Conservation (phyloP, 1,140 invertebrate species). For the Geopemphigus sp. region DNA sequence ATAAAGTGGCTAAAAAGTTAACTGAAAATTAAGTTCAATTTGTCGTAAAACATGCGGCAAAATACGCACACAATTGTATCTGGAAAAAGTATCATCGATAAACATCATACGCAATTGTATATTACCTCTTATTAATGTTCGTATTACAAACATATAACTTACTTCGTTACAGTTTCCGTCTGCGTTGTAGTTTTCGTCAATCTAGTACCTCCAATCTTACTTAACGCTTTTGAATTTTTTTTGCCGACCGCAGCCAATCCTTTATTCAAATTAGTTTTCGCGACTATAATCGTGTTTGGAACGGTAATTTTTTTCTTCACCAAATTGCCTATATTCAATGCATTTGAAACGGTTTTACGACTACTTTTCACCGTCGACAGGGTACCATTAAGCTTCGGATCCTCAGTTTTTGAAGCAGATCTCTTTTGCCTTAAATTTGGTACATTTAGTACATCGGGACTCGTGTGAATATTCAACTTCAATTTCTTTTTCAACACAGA, state of each 20-base stretch:
- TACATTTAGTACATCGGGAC: not conserved
- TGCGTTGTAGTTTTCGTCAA: not conserved
- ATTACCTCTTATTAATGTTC: too few species aligned
- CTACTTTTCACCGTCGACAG: conserved; percentile 2
- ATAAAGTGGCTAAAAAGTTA: too few species aligned
- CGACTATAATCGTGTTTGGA: not conserved
- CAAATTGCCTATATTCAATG: not conserved
- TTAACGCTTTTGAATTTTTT: not conserved
- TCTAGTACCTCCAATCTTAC: not conserved
- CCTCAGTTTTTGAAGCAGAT: conserved; percentile 6
- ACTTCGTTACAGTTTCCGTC: not conserved
- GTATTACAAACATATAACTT: too few species aligned
- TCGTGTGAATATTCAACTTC: not conserved
- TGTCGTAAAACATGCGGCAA: too few species aligned
- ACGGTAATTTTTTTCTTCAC: not conserved
- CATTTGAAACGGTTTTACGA: not conserved
- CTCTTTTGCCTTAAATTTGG: conserved; percentile 5
- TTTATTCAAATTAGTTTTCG: conserved; percentile 26
- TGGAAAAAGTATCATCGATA: not conserved
- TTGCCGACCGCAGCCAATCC: not conserved
- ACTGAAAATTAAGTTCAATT: too few species aligned
- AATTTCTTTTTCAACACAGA: conserved; percentile 23
- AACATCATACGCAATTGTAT: not conserved
- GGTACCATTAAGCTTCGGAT: not conserved
- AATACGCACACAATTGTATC: too few species aligned